Conservation (phyloP, 30 jellyfish, hydroid and myxozoan species). For the Calvadosia cruxmelitensis region DNA sequence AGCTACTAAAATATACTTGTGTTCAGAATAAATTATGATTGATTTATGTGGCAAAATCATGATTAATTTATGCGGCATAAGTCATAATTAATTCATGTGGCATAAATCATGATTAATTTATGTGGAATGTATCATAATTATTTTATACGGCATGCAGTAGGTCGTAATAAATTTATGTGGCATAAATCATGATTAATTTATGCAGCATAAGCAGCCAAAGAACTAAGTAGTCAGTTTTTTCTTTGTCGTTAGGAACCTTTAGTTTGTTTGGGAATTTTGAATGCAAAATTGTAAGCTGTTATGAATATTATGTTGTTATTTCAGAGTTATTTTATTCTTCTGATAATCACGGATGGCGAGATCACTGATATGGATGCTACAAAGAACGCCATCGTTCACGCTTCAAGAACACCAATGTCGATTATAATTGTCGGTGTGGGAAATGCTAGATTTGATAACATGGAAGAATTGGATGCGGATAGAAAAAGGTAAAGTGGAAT, state of each 20-base stretch:
- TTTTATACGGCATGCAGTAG: no score
- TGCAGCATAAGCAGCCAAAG: neutral
- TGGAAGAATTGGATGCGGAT: conserved; percentile 82
- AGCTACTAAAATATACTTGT: no score
- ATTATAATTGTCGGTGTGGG: conserved; percentile 91
- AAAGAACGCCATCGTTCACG: conserved; percentile 51
- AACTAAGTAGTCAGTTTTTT: neutral
- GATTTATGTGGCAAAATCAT: no score
- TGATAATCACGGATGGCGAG: conserved; percentile 89
- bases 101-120: no score
- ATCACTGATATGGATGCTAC: conserved; percentile 82
- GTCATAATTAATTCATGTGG: no score
- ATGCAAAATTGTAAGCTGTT: neutral
- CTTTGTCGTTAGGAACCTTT: neutral
- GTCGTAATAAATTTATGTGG: no score
- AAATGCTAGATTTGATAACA: conserved; percentile 54
- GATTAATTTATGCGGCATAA: no score
- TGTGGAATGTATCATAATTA: no score
- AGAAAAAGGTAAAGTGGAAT: conserved; percentile 48
- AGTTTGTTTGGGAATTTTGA: neutral
- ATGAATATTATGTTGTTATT: neutral
- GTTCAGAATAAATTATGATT: no score
- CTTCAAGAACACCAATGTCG: conserved; percentile 75
- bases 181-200: neutral
- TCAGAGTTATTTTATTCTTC: conserved; percentile 66